These are phyloP conservation scores for Pionites leucogaster DNA, from an alignment of 2,113 vertebrate species.

Conservation along the genomic window DNA sequence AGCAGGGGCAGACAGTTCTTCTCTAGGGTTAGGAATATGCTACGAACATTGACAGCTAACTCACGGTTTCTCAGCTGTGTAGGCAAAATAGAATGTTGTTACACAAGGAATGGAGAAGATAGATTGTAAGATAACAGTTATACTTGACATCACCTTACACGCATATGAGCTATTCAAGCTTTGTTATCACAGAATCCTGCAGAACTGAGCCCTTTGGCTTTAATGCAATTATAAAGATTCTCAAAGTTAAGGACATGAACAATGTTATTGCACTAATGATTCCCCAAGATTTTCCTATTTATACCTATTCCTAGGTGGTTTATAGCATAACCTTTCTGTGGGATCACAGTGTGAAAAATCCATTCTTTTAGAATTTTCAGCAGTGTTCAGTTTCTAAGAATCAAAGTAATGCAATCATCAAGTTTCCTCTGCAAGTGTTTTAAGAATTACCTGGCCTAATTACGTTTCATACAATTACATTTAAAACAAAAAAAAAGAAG, in stretches of 20 bases:
- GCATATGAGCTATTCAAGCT: fast-evolving
- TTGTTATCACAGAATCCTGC: neutral
- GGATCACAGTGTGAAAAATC: neutral
- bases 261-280: neutral
- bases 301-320: neutral
- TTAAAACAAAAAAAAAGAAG: neutral
- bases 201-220: neutral
- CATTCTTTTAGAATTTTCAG: neutral
- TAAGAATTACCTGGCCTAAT: neutral
- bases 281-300: neutral
- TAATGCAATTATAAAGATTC: neutral
- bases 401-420: neutral
- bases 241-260: neutral
- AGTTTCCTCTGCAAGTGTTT: neutral
- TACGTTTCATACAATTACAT: neutral
- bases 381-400: neutral
- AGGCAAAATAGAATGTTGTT: neutral
- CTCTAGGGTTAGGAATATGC: fast-evolving
- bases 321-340: neutral
- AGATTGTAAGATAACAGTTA: fast-evolving
- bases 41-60: neutral
- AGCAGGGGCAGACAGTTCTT: neutral
- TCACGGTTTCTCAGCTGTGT: neutral
- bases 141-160: neutral
- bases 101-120: neutral